A percentile compares a stretch with the other conserved stretches of the same genome.
phyloP scores from a whole-genome alignment of 2,888 invertebrate genomes.

The Osmoderma eremita region DNA sequence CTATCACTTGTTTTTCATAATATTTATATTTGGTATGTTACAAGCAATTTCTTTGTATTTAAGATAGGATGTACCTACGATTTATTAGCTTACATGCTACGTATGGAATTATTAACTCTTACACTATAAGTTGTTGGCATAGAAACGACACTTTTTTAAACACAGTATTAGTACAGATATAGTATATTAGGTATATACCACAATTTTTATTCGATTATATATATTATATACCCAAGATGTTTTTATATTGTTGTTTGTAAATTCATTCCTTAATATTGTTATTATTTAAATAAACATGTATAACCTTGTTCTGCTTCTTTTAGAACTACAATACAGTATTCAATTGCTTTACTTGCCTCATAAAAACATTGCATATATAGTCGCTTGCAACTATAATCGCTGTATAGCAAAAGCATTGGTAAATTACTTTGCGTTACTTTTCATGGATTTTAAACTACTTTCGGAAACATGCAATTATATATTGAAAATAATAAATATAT shows the following conservation, averaged over 20 bases:
- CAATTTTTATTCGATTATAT: not conserved
- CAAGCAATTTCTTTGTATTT: conserved; percentile 62
- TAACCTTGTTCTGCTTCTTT: not conserved
- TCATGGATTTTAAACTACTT: too few species aligned
- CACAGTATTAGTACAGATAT: conserved; percentile 15
- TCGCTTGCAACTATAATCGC: not conserved
- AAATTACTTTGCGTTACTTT: too few species aligned
- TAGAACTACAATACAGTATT: not conserved
- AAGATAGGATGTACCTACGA: conserved; percentile 53
- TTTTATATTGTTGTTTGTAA: not conserved
- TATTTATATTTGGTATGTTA: conserved; percentile 53
- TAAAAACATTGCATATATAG: not conserved
- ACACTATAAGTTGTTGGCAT: not conserved
- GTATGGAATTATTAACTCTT: not conserved
- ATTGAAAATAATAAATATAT: too few species aligned
- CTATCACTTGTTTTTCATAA: conserved; percentile 51
- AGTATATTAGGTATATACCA: not conserved
- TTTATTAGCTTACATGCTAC: not conserved
- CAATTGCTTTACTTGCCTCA: conserved; percentile 6
- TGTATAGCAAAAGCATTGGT: too few species aligned
- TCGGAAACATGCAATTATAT: too few species aligned
- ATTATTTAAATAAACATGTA: not conserved
- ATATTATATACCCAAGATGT: not conserved
- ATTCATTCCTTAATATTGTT: not conserved
- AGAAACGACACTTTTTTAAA: not conserved